A percentile compares a stretch with the other conserved stretches of the same genome.
Evolutionary conservation across 2,888 invertebrate genomes (phyloP).

Genomic region (Hypomecis punctinalis): DNA sequence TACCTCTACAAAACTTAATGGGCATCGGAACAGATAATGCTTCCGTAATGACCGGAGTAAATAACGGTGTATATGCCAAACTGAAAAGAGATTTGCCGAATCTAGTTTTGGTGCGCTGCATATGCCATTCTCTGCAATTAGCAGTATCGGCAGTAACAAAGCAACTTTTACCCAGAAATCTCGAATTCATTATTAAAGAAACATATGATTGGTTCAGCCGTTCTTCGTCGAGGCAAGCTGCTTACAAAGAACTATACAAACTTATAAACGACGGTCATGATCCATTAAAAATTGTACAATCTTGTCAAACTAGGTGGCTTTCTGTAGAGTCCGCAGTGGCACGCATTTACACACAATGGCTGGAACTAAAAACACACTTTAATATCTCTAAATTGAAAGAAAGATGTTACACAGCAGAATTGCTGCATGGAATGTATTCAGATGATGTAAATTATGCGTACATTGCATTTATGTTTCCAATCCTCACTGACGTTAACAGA

Average conservation of each 20-base stretch:
- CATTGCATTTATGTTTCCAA: constrained; percentile 36
- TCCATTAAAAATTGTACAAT: no score
- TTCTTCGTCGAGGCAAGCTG: constrained; percentile 40
- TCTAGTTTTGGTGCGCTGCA: constrained; percentile 52
- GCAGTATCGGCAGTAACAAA: constrained; percentile 39
- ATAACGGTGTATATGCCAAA: constrained; percentile 53
- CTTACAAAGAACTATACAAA: constrained; percentile 39
- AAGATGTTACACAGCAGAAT: constrained; percentile 38
- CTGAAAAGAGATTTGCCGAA: constrained; percentile 50
- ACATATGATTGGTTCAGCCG: constrained; percentile 52
- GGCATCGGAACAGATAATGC: constrained; percentile 61
- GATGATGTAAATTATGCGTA: constrained; percentile 38
- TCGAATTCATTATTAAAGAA: constrained; percentile 50
- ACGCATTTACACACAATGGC: constrained; percentile 33
- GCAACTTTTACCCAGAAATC: constrained; percentile 47
- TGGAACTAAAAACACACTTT: constrained; percentile 38
- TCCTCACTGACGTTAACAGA: constrained; percentile 34
- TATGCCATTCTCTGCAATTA: constrained; percentile 57
- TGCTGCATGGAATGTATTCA: constrained; percentile 38
- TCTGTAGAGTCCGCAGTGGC: constrained; percentile 1
- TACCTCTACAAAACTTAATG: constrained; percentile 38
- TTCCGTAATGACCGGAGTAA: constrained; percentile 57
- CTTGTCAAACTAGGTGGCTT: no score
- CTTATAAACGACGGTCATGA: no score
- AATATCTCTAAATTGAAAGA: constrained; percentile 31